Evolutionary conservation across 1,140 invertebrate genomes (phyloP).

Genomic region (Protaetia brevitarsis): DNA sequence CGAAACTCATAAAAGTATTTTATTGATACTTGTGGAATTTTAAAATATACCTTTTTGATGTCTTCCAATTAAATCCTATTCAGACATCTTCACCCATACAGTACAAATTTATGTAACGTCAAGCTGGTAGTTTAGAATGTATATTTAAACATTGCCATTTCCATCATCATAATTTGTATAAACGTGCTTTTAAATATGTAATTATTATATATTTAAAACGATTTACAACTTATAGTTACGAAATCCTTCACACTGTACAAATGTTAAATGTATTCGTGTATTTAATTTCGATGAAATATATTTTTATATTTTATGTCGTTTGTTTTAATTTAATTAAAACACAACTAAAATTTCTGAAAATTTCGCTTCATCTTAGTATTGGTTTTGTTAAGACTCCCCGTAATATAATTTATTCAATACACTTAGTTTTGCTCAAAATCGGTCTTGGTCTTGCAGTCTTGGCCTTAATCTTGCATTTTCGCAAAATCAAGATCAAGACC

Average conservation of each 20-base stretch:
- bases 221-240: conserved; percentile 4
- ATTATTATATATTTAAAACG: conserved; percentile 2
- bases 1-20: no score
- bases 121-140: background rate
- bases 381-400: no score
- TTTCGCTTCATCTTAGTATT: no score
- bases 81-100: background rate
- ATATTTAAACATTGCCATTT: conserved; percentile 5
- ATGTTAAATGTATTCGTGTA: conserved; percentile 16
- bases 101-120: background rate
- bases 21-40: no score
- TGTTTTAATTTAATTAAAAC: background rate
- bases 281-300: conserved; percentile 16
- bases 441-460: no score
- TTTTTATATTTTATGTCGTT: background rate
- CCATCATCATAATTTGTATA: conserved; percentile 19
- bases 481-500: no score
- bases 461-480: no score
- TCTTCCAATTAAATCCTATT: background rate
- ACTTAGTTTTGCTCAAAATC: no score
- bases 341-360: background rate
- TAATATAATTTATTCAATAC: no score
- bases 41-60: no score
- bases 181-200: conserved; percentile 6
- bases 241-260: conserved; percentile 6